phyloP scores from a whole-genome alignment of 2,113 vertebrate genomes.

The Falcunculus frontatus region DNA sequence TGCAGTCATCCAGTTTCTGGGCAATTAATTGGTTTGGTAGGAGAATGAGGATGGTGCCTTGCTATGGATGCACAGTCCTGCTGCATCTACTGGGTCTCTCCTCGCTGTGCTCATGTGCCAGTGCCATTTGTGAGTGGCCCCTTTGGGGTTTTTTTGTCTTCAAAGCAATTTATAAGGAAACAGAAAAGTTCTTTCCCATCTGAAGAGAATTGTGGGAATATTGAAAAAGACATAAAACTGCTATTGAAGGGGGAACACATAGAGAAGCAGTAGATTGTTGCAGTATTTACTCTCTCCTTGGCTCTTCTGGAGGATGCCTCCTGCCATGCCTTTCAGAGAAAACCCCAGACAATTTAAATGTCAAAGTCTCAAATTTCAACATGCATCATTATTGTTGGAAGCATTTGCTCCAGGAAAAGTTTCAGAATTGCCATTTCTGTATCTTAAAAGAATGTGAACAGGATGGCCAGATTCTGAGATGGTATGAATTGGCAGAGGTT shows the following conservation, averaged over 20 bases:
- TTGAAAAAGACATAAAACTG: slow-evolving; percentile 18
- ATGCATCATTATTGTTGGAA: slow-evolving; percentile 45
- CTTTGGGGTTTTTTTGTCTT: not conserved
- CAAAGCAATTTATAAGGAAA: slow-evolving; percentile 1
- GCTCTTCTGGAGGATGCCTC: slow-evolving; percentile 20
- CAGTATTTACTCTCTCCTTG: slow-evolving; percentile 18
- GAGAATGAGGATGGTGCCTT: not conserved
- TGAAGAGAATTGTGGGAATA: slow-evolving; percentile 19
- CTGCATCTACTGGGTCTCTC: not conserved
- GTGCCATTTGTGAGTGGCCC: not conserved
- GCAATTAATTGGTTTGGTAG: not conserved
- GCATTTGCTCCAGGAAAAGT: slow-evolving; percentile 38
- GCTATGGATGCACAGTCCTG: not conserved
- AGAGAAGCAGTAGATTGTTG: slow-evolving; percentile 37
- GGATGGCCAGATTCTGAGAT: slow-evolving; percentile 43
- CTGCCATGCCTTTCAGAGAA: slow-evolving; percentile 44
- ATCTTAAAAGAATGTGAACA: not conserved
- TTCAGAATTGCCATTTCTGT: slow-evolving; percentile 30
- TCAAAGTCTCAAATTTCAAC: slow-evolving; percentile 36
- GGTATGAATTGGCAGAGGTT: slow-evolving; percentile 14
- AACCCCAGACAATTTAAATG: slow-evolving; percentile 47
- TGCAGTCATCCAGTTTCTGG: not conserved
- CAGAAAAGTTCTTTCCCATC: not conserved
- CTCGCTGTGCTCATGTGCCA: not conserved
- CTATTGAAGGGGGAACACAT: not conserved